Base-by-base conservation (phyloP, 2,113 vertebrate genomes). In the Gymnobelideus leadbeateri region DNA sequence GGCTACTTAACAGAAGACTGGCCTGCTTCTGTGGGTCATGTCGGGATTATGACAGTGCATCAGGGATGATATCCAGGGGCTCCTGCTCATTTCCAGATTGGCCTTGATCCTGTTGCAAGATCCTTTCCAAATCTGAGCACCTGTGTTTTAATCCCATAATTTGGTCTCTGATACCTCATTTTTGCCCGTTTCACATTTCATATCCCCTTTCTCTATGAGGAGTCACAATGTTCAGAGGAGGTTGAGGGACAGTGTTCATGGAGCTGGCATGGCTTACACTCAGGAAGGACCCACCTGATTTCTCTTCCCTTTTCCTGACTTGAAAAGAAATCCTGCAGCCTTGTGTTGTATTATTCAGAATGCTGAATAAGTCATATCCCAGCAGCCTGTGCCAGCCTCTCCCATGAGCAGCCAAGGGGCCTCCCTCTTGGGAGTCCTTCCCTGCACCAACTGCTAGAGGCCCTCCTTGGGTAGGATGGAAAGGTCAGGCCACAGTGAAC, bases 271-370 rank as follows among this genome's bases (percentile, higher is more conserved):
- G 68, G 68, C 68, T 43, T 43, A 21, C 2, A 21, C n/a, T 84
- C 68, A 43, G 19, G 19, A 84, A 84, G n/a, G 68, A 21, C 68
- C 68, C 68, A 84, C n/a, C n/a, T 84, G 37, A 43, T 43, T 84
- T 84, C 68, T 84, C 16, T 84, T 43, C 68, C 68, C 19, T 6
- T 84, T 84, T 84, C 68, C n/a, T 43, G n/a, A 19, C 68, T 84
- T 84, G 68, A 84, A 84, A 84, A 43, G 68, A 84, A 84, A 84
- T 21, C 68, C 37, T 37, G 4, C 28, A 68, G 31, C 31, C 10
- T 43, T 84, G 68, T 77, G 68, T 84, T 84, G 68, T 84, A 84
- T 84, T 84, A 84, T 84, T 84, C 68, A 84, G 68, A 43, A 84
- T 84, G 16, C 68, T 84, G 37, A 84, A 84, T 84, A 84, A 84